Conservation (phyloP, 2,888 invertebrate genomes). For the Drosophila meridionalis region DNA sequence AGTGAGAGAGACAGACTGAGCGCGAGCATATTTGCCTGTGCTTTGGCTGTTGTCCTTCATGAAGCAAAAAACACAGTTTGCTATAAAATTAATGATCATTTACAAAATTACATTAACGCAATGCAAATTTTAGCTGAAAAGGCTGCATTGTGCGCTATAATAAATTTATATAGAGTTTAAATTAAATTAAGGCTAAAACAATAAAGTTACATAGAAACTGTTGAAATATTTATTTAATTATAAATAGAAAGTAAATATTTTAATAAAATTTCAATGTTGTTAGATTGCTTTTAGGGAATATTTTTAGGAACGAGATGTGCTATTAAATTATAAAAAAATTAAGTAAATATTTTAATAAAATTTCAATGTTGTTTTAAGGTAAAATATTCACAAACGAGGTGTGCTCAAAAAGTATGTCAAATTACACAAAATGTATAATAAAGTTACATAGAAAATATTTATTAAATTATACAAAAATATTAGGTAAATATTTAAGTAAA, state of each 20-base stretch:
- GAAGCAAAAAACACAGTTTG: conserved; percentile 30
- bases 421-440: too few relatives aligned
- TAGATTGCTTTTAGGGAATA: neutral
- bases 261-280: neutral
- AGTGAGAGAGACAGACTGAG: neutral
- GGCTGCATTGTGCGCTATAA: conserved; percentile 35
- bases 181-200: neutral
- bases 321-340: too few relatives aligned
- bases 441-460: too few relatives aligned
- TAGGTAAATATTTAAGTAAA: too few relatives aligned
- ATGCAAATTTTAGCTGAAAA: conserved; percentile 31
- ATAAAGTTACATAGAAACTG: neutral
- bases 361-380: too few relatives aligned
- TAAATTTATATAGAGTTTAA: conserved; percentile 11
- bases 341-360: too few relatives aligned
- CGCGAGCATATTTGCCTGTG: neutral
- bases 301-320: too few relatives aligned
- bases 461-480: too few relatives aligned
- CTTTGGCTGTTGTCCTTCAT: conserved; percentile 8
- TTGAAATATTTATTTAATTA: neutral
- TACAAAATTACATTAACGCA: conserved; percentile 41
- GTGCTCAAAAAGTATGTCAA: neutral
- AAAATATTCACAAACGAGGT: neutral
- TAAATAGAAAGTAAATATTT: neutral
- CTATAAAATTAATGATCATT: conserved; percentile 56